Evolutionary conservation across 2,113 vertebrate genomes (phyloP), one percentile per base, ranked within the genome.

Genomic region (Cheirogaleus medius): DNA sequence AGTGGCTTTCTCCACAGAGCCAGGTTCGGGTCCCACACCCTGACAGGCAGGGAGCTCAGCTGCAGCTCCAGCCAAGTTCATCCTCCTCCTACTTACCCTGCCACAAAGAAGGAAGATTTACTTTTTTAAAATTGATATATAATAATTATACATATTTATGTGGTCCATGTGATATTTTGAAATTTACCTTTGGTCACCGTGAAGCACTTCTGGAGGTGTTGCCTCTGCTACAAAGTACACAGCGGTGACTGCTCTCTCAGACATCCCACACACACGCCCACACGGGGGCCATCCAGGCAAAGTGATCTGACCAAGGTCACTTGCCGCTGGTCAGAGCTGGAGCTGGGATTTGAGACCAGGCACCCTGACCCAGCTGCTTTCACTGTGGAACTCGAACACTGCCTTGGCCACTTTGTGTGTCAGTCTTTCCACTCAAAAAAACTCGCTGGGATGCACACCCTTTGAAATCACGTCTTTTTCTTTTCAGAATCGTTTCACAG

Each of bases 391-490:
- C 63, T 77, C 54, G 71, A 95, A 84, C 8, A 17, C 18, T 87
- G 54, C 74, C 60, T 90, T 49, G 60, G 78, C 82, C 68, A 66
- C 66, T 92, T 63, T 82, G 23, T 93, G 17, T 68, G 25, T 68
- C 66, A 11, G 10, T 77, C 66, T 66, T 76, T 66, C 47, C 34
- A 90, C 23, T 56, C 29, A 47, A 73, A 54, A 56, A 60, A 52
- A 58, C 29, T 39, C 39, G n/a, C 47, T 54, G 85, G 29, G n/a
- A 58, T 81, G 13, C 2, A n/a, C 6, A 9, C n/a, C 39, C 18
- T 84, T 94, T 71, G 23, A 49, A 82, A 83, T 97, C 68, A 25
- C 66, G 21, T 69, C 83, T 58, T 52, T 83, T 97, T 69, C 49
- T 94, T 66, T 87, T 64, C 60, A 23, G 42, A 56, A 37, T n/a